Conservation (phyloP, 1,140 invertebrate genomes). For the Apocrypta bakeri region DNA sequence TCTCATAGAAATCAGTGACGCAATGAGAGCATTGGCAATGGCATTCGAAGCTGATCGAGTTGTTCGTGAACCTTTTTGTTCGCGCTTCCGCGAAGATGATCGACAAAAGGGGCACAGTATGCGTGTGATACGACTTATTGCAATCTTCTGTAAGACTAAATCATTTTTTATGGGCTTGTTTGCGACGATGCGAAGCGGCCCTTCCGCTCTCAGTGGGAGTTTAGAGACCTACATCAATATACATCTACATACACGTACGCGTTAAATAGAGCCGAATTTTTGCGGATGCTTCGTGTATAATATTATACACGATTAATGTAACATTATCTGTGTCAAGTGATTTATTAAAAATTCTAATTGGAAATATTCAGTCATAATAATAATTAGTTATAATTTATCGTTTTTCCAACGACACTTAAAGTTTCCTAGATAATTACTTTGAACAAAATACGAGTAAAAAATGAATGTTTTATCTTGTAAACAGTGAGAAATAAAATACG, state of each 20-base stretch:
- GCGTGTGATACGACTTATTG: not conserved
- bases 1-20: not conserved
- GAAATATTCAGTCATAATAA: no score
- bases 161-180: not conserved
- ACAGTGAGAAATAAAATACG: no score
- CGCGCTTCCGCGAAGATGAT: not conserved
- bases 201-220: no score
- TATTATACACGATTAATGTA: no score
- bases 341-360: no score
- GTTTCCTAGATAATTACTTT: not conserved
- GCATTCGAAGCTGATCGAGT: not conserved
- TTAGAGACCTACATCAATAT: no score
- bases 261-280: no score
- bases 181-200: not conserved
- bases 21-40: conserved; percentile 16
- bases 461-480: not conserved
- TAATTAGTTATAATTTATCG: no score
- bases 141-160: not conserved
- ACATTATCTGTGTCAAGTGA: no score
- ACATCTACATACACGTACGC: no score
- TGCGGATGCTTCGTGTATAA: no score
- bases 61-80: not conserved
- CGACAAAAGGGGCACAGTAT: not conserved
- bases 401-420: not conserved
- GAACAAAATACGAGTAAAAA: not conserved